Conservation (phyloP, 2,113 vertebrate genomes). For the Saccopteryx bilineata region DNA sequence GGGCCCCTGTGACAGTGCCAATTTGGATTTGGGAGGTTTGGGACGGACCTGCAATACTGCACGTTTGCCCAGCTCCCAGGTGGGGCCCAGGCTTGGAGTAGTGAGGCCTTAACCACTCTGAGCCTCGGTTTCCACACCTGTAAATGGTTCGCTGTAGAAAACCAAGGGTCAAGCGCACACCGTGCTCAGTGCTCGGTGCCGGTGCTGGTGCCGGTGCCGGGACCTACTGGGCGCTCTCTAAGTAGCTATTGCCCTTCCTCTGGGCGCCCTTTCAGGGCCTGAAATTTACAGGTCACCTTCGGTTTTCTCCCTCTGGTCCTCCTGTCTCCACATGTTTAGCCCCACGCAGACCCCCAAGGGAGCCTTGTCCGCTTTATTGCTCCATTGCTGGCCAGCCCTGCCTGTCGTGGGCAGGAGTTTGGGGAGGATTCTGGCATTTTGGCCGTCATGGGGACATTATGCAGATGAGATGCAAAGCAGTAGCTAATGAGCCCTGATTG, state of each 20-base stretch:
- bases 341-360: background rate
- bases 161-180: background rate
- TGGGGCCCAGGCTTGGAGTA: background rate
- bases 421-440: conserved; percentile 56
- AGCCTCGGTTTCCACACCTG: background rate
- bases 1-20: background rate
- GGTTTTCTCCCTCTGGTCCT: background rate
- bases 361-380: background rate
- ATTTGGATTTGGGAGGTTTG: background rate
- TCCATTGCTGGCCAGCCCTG: background rate
- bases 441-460: conserved; percentile 29
- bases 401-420: background rate
- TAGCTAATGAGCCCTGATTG: conserved; percentile 62
- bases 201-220: background rate
- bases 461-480: conserved; percentile 73
- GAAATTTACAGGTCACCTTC: background rate
- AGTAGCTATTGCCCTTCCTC: background rate
- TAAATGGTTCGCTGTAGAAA: background rate
- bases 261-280: background rate
- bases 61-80: background rate
- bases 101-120: background rate
- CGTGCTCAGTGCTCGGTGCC: background rate
- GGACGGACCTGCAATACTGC: background rate
- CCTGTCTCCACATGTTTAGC: accelerated
- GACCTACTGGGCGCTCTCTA: background rate